Base-by-base conservation (phyloP, 2,113 vertebrate genomes). In the Neolamprologus hecqui region DNA sequence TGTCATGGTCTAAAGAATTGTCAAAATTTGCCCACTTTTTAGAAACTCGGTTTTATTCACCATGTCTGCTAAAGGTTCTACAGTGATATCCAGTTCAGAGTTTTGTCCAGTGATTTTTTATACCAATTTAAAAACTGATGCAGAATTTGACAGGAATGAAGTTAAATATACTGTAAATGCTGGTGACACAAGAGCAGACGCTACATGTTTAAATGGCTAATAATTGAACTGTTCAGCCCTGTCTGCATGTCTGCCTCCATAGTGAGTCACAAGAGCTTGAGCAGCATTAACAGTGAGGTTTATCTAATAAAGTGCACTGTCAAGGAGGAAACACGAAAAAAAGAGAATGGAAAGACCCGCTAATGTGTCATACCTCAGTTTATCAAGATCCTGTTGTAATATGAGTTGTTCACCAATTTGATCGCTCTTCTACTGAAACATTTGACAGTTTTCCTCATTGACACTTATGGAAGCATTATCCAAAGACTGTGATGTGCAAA, bases 391-490 rank as follows among this genome's bases (percentile, higher is more conserved):
- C 88, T 14, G 85, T 60, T 13, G 73, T 94, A 93, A 92, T 85
- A 88, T 88, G 92, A 91, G 90, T 94, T 92, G 86, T 91, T 91
- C 93, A 92, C 93, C 89, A 33, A 65, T 93, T 94, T 91, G 91
- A 94, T 95, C 92, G 81, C 82, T 84, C 92, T 79, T 23, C 84
- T 88, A 81, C 75, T 92, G 90, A 90, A 90, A 88, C 35, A 77
- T 68, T 79, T 94, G 95, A 94, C 95, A 94, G 90, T 68, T 93
- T 75, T 53, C 83, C 92, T 95, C 92, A 95, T 90, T 92, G 85
- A 90, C 90, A 94, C 83, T 94, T 93, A 85, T 93, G 93, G 89
- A 82, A 51, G 80, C 88, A 94, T 94, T 95, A 94, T 95, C 91
- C 90, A 87, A 82, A 90, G 85, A 92, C 63, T 88, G 92, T 90